These are phyloP conservation scores for Scolopax bukidnonensis DNA, from an alignment of 2,797 vertebrate genomes.

Conservation along the genomic window DNA sequence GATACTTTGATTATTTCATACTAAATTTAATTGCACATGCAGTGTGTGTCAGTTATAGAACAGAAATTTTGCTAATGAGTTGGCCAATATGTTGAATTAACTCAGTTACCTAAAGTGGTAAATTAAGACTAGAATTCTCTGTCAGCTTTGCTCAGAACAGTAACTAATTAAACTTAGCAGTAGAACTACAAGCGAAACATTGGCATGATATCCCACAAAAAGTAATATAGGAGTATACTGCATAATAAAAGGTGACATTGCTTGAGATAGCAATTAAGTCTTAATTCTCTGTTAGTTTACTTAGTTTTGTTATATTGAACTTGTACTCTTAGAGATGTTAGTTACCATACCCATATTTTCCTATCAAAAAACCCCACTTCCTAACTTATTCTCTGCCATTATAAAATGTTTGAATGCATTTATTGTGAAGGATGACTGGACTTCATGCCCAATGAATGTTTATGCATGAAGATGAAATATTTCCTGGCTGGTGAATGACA, in stretches of 20 bases:
- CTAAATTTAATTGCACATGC: constrained; percentile 12
- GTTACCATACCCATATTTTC: neutral
- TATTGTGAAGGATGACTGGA: neutral
- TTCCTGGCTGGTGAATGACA: neutral
- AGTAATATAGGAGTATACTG: neutral
- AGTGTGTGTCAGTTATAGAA: neutral
- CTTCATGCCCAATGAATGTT: neutral
- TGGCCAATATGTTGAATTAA: constrained; percentile 14
- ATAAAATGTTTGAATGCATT: neutral
- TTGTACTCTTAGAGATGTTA: neutral
- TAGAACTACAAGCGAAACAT: neutral
- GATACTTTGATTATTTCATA: neutral
- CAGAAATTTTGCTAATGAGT: neutral
- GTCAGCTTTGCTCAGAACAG: neutral
- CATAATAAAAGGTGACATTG: neutral
- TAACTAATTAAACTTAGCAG: constrained; percentile 25
- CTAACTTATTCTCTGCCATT: neutral
- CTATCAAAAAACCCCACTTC: neutral
- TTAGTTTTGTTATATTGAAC: neutral
- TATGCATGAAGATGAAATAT: neutral
- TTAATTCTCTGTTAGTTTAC: neutral
- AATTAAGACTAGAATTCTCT: constrained; percentile 6
- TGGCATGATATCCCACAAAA: neutral
- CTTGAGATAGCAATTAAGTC: neutral
- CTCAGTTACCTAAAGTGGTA: neutral